These are phyloP conservation scores for Zaprionus inermis DNA, from an alignment of 1,140 invertebrate genomes.

Conservation along the genomic window DNA sequence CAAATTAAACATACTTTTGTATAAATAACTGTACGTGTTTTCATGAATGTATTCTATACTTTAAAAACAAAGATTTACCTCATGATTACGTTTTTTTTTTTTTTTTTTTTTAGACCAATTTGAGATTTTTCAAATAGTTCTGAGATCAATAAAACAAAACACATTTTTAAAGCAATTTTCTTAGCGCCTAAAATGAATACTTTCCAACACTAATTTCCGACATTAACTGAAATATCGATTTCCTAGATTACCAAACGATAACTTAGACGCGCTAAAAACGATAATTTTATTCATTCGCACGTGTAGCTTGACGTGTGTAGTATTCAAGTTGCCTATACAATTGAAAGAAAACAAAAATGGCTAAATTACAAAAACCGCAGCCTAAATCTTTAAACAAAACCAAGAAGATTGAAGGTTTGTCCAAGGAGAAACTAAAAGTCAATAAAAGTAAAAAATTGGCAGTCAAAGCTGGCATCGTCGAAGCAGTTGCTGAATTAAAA, in stretches of 20 bases:
- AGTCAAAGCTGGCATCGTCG: background rate
- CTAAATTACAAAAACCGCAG: conserved; percentile 70
- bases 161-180: background rate
- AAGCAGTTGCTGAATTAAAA: conserved; percentile 15
- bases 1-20: too few species aligned
- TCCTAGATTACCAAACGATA: background rate
- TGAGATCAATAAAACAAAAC: too few species aligned
- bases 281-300: conserved; percentile 39
- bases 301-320: conserved; percentile 50
- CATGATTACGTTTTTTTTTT: too few species aligned
- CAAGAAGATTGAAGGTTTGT: conserved; percentile 43
- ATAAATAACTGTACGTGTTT: too few species aligned
- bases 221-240: background rate
- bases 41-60: too few species aligned
- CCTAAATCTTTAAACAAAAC: conserved; percentile 65
- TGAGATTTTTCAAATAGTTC: too few species aligned
- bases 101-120: too few species aligned
- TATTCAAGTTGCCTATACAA: conserved; percentile 37
- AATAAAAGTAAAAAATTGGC: conserved; percentile 44
- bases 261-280: background rate
- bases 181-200: background rate
- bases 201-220: conserved; percentile 5
- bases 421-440: conserved; percentile 57
- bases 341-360: conserved; percentile 47
- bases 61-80: too few species aligned